These are phyloP conservation scores for Coracopsis vasa DNA, from an alignment of 2,113 vertebrate genomes.

Conservation along the genomic window DNA sequence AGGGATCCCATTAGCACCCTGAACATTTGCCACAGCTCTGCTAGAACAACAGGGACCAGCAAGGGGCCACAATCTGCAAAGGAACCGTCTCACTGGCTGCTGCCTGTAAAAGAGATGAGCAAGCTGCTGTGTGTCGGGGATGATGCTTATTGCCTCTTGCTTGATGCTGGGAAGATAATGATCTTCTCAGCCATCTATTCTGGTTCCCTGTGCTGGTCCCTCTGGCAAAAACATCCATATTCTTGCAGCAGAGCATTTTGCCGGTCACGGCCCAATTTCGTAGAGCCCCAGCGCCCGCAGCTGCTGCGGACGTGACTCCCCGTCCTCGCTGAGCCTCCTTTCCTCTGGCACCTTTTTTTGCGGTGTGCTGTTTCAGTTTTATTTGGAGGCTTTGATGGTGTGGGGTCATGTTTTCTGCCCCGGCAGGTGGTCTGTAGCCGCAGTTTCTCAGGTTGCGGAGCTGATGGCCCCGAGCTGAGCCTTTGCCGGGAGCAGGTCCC, in stretches of 20 bases:
- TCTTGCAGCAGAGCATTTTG: not conserved
- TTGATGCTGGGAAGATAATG: not conserved
- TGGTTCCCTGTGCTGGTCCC: not conserved
- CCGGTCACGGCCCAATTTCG: not conserved
- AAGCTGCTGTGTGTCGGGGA: not conserved
- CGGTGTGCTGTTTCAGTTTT: accelerated
- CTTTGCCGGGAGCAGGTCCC: not conserved
- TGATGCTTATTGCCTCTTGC: not conserved
- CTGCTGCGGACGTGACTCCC: accelerated
- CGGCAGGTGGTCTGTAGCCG: not conserved
- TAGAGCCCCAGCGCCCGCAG: not conserved
- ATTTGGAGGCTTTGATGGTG: not conserved
- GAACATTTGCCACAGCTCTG: accelerated
- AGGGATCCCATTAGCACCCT: not conserved
- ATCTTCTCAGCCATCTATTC: not conserved
- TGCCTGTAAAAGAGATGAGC: not conserved
- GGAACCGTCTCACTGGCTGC: not conserved
- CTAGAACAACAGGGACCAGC: accelerated
- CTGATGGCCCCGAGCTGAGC: not conserved
- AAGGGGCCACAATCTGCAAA: accelerated
- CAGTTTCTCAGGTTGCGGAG: not conserved
- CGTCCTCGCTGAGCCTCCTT: accelerated
- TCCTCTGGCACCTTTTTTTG: not conserved
- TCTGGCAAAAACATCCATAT: not conserved
- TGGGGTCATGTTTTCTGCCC: not conserved